phyloP scores from a whole-genome alignment of 2,113 vertebrate species.

The Puma concolor region DNA sequence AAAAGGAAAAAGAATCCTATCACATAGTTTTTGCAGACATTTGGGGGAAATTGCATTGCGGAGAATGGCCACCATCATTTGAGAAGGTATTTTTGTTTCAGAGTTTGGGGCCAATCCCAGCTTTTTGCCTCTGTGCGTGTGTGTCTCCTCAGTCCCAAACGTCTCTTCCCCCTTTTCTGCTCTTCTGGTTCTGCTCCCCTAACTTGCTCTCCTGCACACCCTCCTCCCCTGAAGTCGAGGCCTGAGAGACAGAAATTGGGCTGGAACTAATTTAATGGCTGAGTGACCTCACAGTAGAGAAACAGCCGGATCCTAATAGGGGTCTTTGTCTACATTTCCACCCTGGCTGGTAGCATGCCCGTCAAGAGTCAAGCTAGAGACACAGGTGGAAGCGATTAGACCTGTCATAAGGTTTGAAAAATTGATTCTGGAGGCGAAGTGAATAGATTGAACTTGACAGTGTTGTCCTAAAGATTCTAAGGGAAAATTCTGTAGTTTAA shows the following conservation, averaged over 20 bases:
- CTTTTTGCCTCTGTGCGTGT: fast-evolving
- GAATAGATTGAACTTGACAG: slow-evolving; percentile 98
- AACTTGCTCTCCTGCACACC: neutral
- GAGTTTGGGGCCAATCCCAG: neutral
- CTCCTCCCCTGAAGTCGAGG: slow-evolving; percentile 69
- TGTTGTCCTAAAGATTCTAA: slow-evolving; percentile 97
- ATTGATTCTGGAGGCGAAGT: slow-evolving; percentile 92
- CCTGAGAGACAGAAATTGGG: slow-evolving; percentile 82
- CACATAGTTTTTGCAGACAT: neutral
- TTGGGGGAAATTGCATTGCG: neutral
- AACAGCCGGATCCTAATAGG: slow-evolving; percentile 94
- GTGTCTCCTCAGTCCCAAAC: neutral
- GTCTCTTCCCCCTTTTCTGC: neutral
- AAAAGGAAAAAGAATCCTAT: neutral
- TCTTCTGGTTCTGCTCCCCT: neutral
- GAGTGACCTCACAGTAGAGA: slow-evolving; percentile 94
- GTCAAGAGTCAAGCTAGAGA: slow-evolving; percentile 91
- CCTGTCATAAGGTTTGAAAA: slow-evolving; percentile 99
- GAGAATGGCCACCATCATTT: neutral
- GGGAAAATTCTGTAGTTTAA: slow-evolving; percentile 89
- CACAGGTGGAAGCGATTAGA: slow-evolving; percentile 98
- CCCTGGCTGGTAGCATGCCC: slow-evolving; percentile 92
- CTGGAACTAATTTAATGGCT: slow-evolving; percentile 99
- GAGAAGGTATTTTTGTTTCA: neutral
- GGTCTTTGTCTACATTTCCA: slow-evolving; percentile 95